Conservation (phyloP, 2,888 invertebrate species). For the Craniophora ligustri region DNA sequence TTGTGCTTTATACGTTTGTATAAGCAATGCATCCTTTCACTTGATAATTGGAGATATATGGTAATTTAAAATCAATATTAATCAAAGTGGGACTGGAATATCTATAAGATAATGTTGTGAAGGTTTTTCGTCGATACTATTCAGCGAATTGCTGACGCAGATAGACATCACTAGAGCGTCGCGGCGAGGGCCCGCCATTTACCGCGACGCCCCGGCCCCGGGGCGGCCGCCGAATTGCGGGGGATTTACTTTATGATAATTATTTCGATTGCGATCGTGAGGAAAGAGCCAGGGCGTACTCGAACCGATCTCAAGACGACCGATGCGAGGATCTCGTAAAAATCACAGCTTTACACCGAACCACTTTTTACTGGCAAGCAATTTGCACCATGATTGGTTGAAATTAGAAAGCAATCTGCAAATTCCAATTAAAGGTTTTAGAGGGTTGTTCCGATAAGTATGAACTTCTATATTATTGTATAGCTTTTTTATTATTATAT, state of each 20-base stretch:
- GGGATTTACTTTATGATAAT: slow-evolving; percentile 88
- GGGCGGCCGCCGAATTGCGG: slow-evolving; percentile 83
- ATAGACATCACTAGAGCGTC: slow-evolving; percentile 72
- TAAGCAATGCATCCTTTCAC: background rate
- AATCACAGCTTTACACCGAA: slow-evolving; percentile 73
- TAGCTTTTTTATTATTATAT: slow-evolving; percentile 28
- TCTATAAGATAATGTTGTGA: background rate
- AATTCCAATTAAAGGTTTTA: slow-evolving; percentile 64
- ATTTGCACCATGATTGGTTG: slow-evolving; percentile 71
- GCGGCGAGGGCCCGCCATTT: slow-evolving; percentile 76
- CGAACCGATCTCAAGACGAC: slow-evolving; percentile 70
- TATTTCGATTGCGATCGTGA: slow-evolving; percentile 86
- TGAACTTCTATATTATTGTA: slow-evolving; percentile 50
- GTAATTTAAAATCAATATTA: background rate
- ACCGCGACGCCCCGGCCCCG: slow-evolving; percentile 73
- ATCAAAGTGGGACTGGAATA: background rate
- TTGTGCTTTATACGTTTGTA: slow-evolving; percentile 5
- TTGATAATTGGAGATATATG: background rate
- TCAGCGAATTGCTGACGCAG: slow-evolving; percentile 44
- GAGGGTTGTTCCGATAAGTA: slow-evolving; percentile 56
- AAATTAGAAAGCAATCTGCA: slow-evolving; percentile 69
- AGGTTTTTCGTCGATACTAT: slow-evolving; percentile 63
- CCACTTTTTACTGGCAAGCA: slow-evolving; percentile 69
- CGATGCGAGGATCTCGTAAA: slow-evolving; percentile 72
- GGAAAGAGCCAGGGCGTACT: slow-evolving; percentile 75